Evolutionary conservation across 1,140 invertebrate genomes (phyloP).

Genomic region (Physella acuta): DNA sequence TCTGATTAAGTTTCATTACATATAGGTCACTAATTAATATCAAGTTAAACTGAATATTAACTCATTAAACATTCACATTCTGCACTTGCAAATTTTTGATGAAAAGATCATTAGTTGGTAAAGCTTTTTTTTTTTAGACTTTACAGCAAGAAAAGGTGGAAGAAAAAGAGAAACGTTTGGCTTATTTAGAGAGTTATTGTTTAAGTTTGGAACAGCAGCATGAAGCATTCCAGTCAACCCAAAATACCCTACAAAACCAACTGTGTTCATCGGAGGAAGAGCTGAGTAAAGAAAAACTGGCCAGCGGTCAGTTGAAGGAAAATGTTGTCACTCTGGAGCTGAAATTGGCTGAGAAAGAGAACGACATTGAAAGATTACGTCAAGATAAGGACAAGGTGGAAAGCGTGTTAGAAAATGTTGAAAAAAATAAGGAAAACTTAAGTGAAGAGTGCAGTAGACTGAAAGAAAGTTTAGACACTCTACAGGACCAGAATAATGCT

Average conservation of each 20-base stretch:
- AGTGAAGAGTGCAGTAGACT: not conserved
- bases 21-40: no score
- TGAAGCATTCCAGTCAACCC: slow-evolving; percentile 2
- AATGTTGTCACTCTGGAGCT: slow-evolving; percentile 18
- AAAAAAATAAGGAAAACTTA: not conserved
- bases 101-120: not conserved
- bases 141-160: slow-evolving; percentile 25
- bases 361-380: not conserved
- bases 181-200: slow-evolving; percentile 24
- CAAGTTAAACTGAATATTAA: no score
- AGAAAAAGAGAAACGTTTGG: slow-evolving; percentile 31
- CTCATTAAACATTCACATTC: no score
- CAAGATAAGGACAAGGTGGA: not conserved
- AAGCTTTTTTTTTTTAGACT: slow-evolving; percentile 1
- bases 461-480: not conserved
- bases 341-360: not conserved
- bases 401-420: not conserved
- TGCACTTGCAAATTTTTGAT: no score
- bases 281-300: slow-evolving; percentile 8
- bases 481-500: not conserved
- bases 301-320: slow-evolving; percentile 7
- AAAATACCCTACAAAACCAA: slow-evolving; percentile 13
- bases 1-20: no score
- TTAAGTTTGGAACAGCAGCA: slow-evolving; percentile 19
- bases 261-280: slow-evolving; percentile 14